Percentiles rank a stretch among this genome's conserved stretches.
Conservation (phyloP, 2,113 vertebrate genomes). For the Rhodinocichla rosea region DNA sequence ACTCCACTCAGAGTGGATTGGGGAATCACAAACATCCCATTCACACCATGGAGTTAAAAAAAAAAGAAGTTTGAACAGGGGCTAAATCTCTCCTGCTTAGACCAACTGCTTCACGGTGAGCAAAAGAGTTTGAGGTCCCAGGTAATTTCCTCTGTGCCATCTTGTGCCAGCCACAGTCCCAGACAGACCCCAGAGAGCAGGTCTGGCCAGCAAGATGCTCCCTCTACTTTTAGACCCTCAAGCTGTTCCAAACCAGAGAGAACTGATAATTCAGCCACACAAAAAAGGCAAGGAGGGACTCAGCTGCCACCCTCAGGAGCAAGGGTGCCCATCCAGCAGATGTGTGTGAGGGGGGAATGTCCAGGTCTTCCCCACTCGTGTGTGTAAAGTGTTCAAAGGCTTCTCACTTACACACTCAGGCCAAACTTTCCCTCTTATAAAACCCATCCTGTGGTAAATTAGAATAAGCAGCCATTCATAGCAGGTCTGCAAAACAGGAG, state of each 20-base stretch:
- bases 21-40: not conserved
- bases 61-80: not conserved
- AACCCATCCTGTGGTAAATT: not conserved
- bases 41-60: not conserved
- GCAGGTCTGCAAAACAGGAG: not conserved
- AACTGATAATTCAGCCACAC: not conserved
- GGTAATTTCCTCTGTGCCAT: not conserved
- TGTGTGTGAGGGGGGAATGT: not conserved
- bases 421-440: not conserved
- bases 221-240: not conserved
- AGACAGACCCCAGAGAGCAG: not conserved
- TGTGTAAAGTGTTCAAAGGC: not conserved
- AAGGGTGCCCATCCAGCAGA: not conserved
- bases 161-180: not conserved
- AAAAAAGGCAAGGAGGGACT: not conserved
- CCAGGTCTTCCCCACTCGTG: not conserved
- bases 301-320: not conserved
- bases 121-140: not conserved
- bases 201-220: not conserved
- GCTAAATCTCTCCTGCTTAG: not conserved
- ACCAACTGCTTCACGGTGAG: not conserved
- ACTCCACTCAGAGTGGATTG: not conserved
- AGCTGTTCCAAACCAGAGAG: not conserved
- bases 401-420: not conserved
- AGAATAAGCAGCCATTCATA: not conserved